Evolutionary conservation across 1,140 invertebrate species (phyloP).

Genomic region (Bombus superbus): DNA sequence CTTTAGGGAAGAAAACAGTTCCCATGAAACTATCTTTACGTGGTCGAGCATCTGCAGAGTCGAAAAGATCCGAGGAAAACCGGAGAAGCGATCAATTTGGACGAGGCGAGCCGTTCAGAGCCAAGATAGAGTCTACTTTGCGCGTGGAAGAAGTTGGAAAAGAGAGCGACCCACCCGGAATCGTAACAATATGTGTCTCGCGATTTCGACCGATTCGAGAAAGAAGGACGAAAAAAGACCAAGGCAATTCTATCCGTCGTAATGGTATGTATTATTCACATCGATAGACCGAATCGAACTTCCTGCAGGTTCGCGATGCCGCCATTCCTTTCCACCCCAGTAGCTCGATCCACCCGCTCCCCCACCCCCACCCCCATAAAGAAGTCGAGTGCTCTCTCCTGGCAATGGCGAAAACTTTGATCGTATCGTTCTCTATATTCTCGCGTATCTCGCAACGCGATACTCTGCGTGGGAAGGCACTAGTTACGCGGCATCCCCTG

Average conservation of each 20-base stretch:
- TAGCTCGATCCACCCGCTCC: background rate
- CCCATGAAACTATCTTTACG: too few relatives aligned
- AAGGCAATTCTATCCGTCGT: constrained; percentile 47
- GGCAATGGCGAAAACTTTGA: constrained; percentile 55
- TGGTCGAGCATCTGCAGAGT: background rate
- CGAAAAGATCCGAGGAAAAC: background rate
- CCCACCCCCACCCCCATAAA: constrained; percentile 18
- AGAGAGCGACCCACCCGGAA: background rate
- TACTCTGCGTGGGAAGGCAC: background rate
- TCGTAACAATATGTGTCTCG: constrained; percentile 44
- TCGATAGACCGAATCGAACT: constrained; percentile 59
- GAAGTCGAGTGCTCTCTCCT: constrained; percentile 32
- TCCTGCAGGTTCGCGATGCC: constrained; percentile 33
- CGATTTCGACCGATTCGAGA: constrained; percentile 7
- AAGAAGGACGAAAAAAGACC: background rate
- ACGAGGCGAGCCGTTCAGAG: background rate
- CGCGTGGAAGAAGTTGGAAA: background rate
- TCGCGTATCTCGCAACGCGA: constrained; percentile 12
- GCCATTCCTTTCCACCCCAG: constrained; percentile 36
- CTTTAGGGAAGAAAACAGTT: too few relatives aligned
- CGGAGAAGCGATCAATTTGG: background rate
- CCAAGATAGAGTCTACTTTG: background rate
- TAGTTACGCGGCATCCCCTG: background rate
- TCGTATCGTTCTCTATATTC: constrained; percentile 51
- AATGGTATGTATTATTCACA: constrained; percentile 66